These are phyloP conservation scores for Poecile montanus DNA, from an alignment of 2,797 vertebrate genomes.

Conservation along the genomic window DNA sequence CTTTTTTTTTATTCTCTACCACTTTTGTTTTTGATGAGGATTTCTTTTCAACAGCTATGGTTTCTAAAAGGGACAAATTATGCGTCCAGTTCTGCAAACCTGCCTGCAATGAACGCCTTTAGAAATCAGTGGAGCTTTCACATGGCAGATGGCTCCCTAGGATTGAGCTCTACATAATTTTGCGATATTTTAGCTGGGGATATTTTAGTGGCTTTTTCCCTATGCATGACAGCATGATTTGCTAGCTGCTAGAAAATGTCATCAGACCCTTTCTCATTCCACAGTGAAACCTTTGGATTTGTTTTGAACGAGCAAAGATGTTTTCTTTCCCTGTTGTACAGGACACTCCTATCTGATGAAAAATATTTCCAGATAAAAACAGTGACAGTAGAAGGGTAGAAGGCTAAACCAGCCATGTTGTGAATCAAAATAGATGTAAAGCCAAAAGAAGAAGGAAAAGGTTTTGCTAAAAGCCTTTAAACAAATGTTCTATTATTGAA, in stretches of 20 bases:
- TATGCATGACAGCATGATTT: slow-evolving; percentile 61
- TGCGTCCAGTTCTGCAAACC: slow-evolving; percentile 54
- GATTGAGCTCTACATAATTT: slow-evolving; percentile 60
- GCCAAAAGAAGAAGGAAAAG: background rate
- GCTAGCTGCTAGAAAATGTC: slow-evolving; percentile 61
- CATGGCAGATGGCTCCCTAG: slow-evolving; percentile 64
- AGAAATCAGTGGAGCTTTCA: slow-evolving; percentile 61
- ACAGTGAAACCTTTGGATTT: background rate
- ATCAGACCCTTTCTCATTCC: slow-evolving; percentile 49
- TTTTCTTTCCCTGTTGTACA: background rate
- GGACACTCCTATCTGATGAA: background rate
- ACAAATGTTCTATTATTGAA: background rate
- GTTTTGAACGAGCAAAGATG: background rate
- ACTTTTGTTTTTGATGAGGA: background rate
- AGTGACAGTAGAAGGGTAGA: background rate
- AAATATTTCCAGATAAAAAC: background rate
- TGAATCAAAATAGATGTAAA: slow-evolving; percentile 1
- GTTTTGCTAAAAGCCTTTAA: background rate
- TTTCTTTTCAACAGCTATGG: background rate
- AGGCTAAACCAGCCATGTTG: background rate
- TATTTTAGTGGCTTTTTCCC: slow-evolving; percentile 66
- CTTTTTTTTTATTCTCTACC: background rate
- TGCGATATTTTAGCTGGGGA: slow-evolving; percentile 55
- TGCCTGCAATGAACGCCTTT: slow-evolving; percentile 6
- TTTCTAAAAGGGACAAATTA: slow-evolving; percentile 61